Percentiles rank a stretch among this genome's conserved stretches.
Evolutionary conservation across 2,113 vertebrate species (phyloP).

Genomic region (Rhinopomastus cyanomelas): DNA sequence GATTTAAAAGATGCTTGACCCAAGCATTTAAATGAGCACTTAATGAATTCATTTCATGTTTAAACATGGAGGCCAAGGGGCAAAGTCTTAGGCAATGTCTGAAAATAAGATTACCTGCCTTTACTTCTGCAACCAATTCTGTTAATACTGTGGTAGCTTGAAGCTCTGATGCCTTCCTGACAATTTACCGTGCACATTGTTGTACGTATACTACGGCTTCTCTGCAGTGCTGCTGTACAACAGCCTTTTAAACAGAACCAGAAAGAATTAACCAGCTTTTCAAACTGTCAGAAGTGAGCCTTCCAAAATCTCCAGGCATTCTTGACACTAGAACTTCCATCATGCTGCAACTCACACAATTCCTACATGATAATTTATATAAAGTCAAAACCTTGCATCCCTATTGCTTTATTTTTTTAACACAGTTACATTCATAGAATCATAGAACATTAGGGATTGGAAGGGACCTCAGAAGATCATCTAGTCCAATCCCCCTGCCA

Average conservation of each 20-base stretch:
- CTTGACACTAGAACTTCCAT: neutral
- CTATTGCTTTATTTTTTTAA: neutral
- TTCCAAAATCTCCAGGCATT: neutral
- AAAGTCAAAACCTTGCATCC: neutral
- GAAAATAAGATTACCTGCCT: neutral
- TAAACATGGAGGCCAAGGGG: neutral
- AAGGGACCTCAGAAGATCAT: too few relatives aligned
- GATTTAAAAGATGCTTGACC: neutral
- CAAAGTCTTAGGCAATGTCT: neutral
- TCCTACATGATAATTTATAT: neutral
- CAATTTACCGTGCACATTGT: neutral
- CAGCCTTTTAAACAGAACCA: neutral
- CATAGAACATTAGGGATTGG: too few relatives aligned
- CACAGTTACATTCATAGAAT: too few relatives aligned
- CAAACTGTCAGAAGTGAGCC: neutral
- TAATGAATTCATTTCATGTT: neutral
- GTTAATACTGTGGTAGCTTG: neutral
- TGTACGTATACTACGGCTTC: neutral
- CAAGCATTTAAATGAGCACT: neutral
- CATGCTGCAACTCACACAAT: neutral
- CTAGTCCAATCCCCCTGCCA: too few relatives aligned
- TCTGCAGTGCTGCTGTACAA: neutral
- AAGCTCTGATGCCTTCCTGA: neutral
- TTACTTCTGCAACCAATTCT: neutral
- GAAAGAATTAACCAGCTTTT: neutral